Conservation (phyloP, 2,888 invertebrate genomes). For the Drosophila borealis region DNA sequence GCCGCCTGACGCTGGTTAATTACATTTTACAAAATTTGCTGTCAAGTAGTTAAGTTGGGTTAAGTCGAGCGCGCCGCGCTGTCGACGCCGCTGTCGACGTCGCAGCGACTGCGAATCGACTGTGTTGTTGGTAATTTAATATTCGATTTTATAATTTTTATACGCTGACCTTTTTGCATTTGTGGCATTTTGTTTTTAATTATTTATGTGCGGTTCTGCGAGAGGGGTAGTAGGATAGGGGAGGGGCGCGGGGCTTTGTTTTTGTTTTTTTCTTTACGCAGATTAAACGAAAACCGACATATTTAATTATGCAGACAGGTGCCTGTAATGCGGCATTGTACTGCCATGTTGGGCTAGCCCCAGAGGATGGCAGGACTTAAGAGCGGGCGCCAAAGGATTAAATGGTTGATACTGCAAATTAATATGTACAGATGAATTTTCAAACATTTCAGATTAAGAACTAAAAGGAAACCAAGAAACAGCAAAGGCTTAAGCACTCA, state of each 20-base stretch:
- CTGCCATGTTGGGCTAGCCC: conserved; percentile 39
- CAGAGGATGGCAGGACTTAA: not conserved
- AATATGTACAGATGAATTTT: conserved; percentile 9
- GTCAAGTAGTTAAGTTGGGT: conserved; percentile 83
- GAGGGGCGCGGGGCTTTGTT: conserved; percentile 1
- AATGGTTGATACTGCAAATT: conserved; percentile 16
- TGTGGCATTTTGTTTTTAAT: conserved; percentile 80
- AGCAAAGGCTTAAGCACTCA: conserved; percentile 6
- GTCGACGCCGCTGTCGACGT: conserved; percentile 10
- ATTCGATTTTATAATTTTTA: conserved; percentile 82
- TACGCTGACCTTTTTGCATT: conserved; percentile 79
- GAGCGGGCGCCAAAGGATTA: conserved; percentile 5
- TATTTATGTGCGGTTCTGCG: conserved; percentile 71
- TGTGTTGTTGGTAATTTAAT: conserved; percentile 73
- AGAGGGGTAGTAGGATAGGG: conserved; percentile 3
- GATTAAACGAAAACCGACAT: conserved; percentile 79
- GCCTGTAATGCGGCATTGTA: conserved; percentile 73
- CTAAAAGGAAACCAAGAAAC: not conserved
- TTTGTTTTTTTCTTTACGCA: conserved; percentile 30
- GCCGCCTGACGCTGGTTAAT: conserved; percentile 81
- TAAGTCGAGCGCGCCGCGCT: conserved; percentile 73
- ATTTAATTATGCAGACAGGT: conserved; percentile 79
- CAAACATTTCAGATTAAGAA: conserved; percentile 19
- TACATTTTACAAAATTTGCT: conserved; percentile 84
- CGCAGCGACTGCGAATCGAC: conserved; percentile 12